Percentiles rank a stretch among this genome's conserved stretches.
phyloP scores from a whole-genome alignment of 2,888 invertebrate species.

The Leptopilina drosophilae region DNA sequence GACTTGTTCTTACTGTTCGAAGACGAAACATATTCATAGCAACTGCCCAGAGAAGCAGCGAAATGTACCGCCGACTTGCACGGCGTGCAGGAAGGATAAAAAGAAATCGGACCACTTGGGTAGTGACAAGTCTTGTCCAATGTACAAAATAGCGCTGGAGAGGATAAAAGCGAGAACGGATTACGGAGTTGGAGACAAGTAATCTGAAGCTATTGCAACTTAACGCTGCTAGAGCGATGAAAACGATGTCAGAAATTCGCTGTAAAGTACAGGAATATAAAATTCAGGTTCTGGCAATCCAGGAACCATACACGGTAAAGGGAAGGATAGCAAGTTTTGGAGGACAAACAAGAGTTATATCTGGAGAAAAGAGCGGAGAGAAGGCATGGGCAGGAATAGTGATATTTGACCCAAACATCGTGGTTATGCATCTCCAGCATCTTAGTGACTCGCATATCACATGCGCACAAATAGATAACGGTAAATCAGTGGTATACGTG shows the following conservation, averaged over 20 bases:
- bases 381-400: no score
- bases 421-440: no score
- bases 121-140: conserved; percentile 28
- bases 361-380: no score
- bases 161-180: neutral
- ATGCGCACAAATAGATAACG: no score
- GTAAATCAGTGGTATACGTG: no score
- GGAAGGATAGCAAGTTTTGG: no score
- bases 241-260: neutral
- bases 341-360: no score
- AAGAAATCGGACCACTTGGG: neutral
- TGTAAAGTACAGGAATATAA: neutral
- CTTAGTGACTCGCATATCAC: no score
- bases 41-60: conserved; percentile 1
- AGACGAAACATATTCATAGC: neutral
- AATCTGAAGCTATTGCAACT: conserved; percentile 25
- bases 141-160: neutral
- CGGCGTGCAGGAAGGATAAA: neutral
- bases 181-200: neutral
- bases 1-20: conserved; percentile 43
- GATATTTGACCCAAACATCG: no score
- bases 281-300: neutral
- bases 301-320: conserved; percentile 30
- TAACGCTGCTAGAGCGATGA: conserved; percentile 37
- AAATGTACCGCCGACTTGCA: neutral